Base-by-base conservation (phyloP, 2,888 invertebrate species). In the Tenthredo livida region DNA sequence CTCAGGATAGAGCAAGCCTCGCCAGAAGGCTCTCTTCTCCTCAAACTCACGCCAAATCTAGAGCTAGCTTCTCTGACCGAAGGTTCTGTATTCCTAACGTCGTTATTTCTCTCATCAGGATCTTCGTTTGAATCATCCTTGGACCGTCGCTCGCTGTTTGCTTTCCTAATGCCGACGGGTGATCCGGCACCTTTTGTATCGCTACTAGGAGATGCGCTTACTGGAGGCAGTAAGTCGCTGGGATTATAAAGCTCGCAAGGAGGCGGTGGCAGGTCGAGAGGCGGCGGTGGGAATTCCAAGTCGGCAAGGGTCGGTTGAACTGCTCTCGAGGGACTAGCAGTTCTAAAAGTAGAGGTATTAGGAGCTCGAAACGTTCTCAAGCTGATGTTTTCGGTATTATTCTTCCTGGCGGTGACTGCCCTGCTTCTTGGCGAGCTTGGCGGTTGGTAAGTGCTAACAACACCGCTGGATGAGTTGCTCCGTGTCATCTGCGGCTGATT, bases 221-320 rank as follows among this genome's bases (percentile, higher is more conserved):
- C 40, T 2, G 89, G 88, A 72, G 72, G 89, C 17, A 89, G 88
- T 12, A 90, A 58, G 25, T 91, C 90, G 29, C 88, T 88, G 17
- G 89, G 87, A 77, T 88, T 89, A 3, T 88, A 86, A n/a, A 85
- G 80, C 50, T 90, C 90, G 47, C 90, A 88, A 85, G 89, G 73
- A 0, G 97, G 97, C 25, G 97, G 97, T 1, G 97, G 97, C 82
- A 97, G 93, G 90, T 97, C 97, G 6, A 96, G 94, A 0, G 97
- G 97, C 0, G 97, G 98, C 25, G 98, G 98, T 0, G 98, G 98
- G 93, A 98, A 98, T 92, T 98, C 98, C 47, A 98, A 94, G 91
- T 98, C 97, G 4, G 97, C 97, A 86, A 97, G 93, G 0, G 96
- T 95, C 0, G 97, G 97, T 86, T 97, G 96, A 1, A 96, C 94